phyloP scores from a whole-genome alignment of 2,113 vertebrate species.

The Burhinus oedicnemus region DNA sequence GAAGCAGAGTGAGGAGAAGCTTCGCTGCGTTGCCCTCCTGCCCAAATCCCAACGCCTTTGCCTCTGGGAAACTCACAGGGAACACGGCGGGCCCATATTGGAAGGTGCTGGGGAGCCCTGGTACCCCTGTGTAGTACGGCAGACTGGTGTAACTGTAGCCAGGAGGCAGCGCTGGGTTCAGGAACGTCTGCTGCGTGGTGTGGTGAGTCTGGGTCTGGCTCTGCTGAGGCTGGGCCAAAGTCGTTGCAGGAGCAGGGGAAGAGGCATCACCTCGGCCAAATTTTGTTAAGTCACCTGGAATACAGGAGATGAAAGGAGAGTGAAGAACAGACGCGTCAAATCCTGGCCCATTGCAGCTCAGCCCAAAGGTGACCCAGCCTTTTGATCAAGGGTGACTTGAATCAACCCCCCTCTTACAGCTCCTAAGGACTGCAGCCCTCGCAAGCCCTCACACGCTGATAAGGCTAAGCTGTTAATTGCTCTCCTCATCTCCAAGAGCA shows the following conservation, averaged over 20 bases:
- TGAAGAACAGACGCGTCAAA: accelerated
- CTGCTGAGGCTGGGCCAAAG: conserved; percentile 94
- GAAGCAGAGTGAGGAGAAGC: neutral
- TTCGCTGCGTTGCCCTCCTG: too few relatives aligned
- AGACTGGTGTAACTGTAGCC: conserved; percentile 99
- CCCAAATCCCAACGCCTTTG: neutral
- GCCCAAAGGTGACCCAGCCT: neutral
- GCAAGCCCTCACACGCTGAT: neutral
- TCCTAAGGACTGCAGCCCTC: neutral
- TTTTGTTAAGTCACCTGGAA: conserved; percentile 90
- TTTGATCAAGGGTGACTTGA: neutral
- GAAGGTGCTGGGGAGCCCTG: conserved; percentile 96
- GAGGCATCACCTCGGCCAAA: conserved; percentile 94
- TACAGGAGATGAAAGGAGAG: neutral
- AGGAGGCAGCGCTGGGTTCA: conserved; percentile 93
- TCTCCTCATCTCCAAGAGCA: neutral
- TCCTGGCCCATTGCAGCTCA: accelerated
- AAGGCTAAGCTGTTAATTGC: neutral
- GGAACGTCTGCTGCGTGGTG: conserved; percentile 95
- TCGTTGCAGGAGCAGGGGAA: conserved; percentile 92
- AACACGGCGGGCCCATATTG: conserved; percentile 98
- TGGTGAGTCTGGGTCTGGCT: conserved; percentile 95
- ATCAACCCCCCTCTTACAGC: neutral
- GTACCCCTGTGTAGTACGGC: conserved; percentile 97
- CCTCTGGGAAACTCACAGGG: conserved; percentile 85